phyloP scores from a whole-genome alignment of 2,888 invertebrate genomes.

The Tetragonisca angustula region DNA sequence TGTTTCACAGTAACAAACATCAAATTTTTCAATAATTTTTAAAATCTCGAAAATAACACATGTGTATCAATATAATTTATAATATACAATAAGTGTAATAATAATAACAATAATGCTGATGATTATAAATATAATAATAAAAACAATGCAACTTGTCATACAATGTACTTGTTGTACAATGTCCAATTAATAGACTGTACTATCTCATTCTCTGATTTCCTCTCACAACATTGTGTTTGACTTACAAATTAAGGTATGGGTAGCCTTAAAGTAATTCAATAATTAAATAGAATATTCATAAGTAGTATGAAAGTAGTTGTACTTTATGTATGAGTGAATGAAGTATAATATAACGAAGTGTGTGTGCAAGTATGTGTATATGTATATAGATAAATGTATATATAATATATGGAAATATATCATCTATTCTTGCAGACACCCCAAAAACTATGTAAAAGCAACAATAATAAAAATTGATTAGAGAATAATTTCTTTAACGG shows the following conservation, averaged over 20 bases:
- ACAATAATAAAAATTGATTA: constrained; percentile 58
- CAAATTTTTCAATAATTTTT: constrained; percentile 35
- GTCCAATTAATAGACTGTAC: constrained; percentile 74
- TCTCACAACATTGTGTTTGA: constrained; percentile 73
- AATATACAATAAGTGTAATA: constrained; percentile 57
- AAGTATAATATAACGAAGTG: constrained; percentile 66
- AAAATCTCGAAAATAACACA: constrained; percentile 59
- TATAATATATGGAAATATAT: constrained; percentile 64
- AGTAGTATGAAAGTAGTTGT: constrained; percentile 81
- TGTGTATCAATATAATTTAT: constrained; percentile 62
- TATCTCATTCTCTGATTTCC: constrained; percentile 58
- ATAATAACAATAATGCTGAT: constrained; percentile 41
- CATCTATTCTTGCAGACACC: constrained; percentile 68
- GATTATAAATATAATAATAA: constrained; percentile 55
- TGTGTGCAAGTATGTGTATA: constrained; percentile 63
- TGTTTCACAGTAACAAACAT: constrained; percentile 18
- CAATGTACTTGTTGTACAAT: constrained; percentile 48
- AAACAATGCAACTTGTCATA: constrained; percentile 57
- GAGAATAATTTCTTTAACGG: constrained; percentile 46
- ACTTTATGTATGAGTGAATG: constrained; percentile 75
- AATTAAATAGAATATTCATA: constrained; percentile 78
- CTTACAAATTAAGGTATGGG: constrained; percentile 74
- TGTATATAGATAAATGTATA: constrained; percentile 56
- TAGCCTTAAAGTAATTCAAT: constrained; percentile 74
- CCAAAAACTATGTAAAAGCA: constrained; percentile 54